Base-by-base conservation (phyloP, 2,797 vertebrate genomes). In the Danio choprae region DNA sequence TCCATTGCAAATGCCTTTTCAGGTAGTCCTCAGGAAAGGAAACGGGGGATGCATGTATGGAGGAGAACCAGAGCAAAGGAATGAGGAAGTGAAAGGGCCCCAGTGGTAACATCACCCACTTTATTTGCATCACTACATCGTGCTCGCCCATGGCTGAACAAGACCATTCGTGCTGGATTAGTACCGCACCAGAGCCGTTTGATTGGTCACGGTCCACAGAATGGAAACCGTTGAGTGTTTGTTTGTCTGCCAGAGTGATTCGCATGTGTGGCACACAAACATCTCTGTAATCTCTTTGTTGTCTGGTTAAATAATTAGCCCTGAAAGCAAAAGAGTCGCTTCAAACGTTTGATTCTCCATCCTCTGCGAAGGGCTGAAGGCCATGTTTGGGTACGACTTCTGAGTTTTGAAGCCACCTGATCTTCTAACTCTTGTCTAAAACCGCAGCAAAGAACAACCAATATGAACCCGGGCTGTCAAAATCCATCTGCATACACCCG, bases 221-320 rank as follows among this genome's bases (percentile, higher is more conserved):
- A 20, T 40, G 65, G 55, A 60, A 43, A 55, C 68, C 18, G 15
- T 12, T 0, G 50, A 77, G 74, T 55, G 81, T 58, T 72, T 72
- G 74, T 73, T 82, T 79, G 58, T 79, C 58, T 72, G 77, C 77
- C 69, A 72, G 74, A 56, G 50, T 18, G 72, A 76, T 12, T 71
- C 10, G 40, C 20, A 29, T 51, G 59, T 80, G 77, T 62, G 20
- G 18, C 40, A 22, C 77, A 53, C 43, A 55, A 73, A 60, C 2
- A 11, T 38, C 44, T 63, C 56, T n/a, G 29, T 80, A 80, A 80
- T 73, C 77, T 73, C 77, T 80, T 80, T 80, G 69, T 80, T 80
- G 69, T 80, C 59, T 73, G 77, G 77, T 73, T 80, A 73, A 80
- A 80, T 73, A 80, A 80, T 80, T 73, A 80, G 77, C 77, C 77